Evolutionary conservation across 1,140 invertebrate genomes (phyloP).

Genomic region (Eriocheir sinensis): DNA sequence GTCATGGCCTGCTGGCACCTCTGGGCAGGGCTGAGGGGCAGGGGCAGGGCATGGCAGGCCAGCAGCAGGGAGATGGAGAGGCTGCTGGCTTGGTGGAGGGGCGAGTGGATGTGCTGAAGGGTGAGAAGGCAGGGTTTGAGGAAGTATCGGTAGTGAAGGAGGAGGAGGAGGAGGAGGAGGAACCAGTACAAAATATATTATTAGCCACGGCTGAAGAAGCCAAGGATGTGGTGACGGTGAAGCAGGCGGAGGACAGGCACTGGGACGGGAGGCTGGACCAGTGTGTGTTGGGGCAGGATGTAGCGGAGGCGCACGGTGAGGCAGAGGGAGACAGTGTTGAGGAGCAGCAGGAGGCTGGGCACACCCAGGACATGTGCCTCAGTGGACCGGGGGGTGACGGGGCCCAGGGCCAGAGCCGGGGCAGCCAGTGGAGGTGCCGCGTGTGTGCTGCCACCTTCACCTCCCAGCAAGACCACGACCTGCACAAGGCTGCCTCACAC

Average conservation of each 20-base stretch:
- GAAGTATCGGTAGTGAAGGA: background rate
- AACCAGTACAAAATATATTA: background rate
- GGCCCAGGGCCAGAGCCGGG: background rate
- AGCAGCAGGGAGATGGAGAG: background rate
- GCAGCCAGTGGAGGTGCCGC: background rate
- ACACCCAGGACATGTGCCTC: background rate
- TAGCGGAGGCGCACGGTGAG: too few relatives aligned
- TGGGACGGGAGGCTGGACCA: background rate
- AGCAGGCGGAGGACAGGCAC: background rate
- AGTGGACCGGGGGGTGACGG: background rate
- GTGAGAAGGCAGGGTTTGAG: background rate
- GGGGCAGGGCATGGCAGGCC: background rate
- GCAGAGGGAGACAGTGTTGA: background rate
- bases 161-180: background rate
- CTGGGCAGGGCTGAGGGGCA: background rate
- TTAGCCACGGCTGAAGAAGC: background rate
- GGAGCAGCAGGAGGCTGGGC: background rate
- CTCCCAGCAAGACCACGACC: background rate
- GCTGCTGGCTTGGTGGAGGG: background rate
- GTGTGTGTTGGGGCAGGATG: too few relatives aligned
- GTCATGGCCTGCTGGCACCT: background rate
- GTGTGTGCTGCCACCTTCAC: conserved; percentile 18
- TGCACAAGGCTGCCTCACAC: conserved; percentile 20
- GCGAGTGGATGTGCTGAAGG: background rate
- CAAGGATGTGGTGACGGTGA: background rate